Conservation (phyloP, 2,888 invertebrate genomes). For the Margaritifera margaritifera region DNA sequence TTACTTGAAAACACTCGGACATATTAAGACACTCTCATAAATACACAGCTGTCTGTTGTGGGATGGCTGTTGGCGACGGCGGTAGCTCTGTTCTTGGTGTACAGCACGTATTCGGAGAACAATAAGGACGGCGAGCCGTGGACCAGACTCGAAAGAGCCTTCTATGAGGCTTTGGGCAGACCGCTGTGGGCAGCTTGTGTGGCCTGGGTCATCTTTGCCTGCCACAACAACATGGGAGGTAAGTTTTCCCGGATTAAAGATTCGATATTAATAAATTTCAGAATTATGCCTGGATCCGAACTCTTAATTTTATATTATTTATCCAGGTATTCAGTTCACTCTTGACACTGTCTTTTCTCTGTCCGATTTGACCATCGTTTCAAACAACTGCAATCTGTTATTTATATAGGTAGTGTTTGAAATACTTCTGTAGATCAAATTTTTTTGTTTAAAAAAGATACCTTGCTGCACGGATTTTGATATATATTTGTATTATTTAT, state of each 20-base stretch:
- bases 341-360: not conserved
- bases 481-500: too few relatives aligned
- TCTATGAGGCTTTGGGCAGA: constrained; percentile 73
- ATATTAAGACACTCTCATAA: too few relatives aligned
- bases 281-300: not conserved
- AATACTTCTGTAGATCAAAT: too few relatives aligned
- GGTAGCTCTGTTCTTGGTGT: constrained; percentile 59
- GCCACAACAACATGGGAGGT: constrained; percentile 75
- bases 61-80: constrained; percentile 65
- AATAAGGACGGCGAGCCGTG: constrained; percentile 56
- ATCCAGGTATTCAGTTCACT: not conserved
- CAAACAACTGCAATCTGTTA: too few relatives aligned
- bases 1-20: too few relatives aligned
- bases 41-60: constrained; percentile 22
- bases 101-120: constrained; percentile 67
- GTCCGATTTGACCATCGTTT: not conserved
- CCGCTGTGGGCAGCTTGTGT: constrained; percentile 75
- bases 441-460: too few relatives aligned
- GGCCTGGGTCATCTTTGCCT: constrained; percentile 76
- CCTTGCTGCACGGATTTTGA: too few relatives aligned
- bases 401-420: too few relatives aligned
- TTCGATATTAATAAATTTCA: not conserved
- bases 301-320: not conserved
- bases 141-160: constrained; percentile 51
- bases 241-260: too few relatives aligned